Evolutionary conservation across 2,888 invertebrate species (phyloP), one percentile per base, ranked within the genome.

Genomic region (Pocota personata): DNA sequence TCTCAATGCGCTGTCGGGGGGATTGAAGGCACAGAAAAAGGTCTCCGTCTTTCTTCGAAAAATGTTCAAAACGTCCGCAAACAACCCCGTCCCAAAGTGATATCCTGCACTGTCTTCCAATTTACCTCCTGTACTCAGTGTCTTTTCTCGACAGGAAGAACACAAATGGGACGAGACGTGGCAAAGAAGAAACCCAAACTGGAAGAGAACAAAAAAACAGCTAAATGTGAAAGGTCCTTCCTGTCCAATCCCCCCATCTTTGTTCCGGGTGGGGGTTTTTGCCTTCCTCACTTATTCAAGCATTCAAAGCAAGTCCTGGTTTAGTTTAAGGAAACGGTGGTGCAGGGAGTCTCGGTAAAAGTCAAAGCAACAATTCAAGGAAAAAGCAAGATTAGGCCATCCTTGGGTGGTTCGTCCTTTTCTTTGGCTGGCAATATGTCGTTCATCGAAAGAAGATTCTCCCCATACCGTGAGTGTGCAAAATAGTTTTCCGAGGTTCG

Each of bases 31-130:
- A 57, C 35, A 82, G 37, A 71, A 78, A 84, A 79, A 75, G 83
- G 73, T 84, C 79, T 79, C 55, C 62, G 72, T 79, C 75, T 69
- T 84, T 75, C 80, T 84, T 84, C 64, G 83, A 84, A 84, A 84
- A 79, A 84, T 84, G 67, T 64, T 84, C 69, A 80, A 84, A 79
- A 69, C 84, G 80, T 84, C 84, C 62, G 66, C 84, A 76, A 84
- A 84, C 80, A 84, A 62, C 57, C 24, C 46, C 37, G 21, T 14
- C 30, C 77, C 72, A 19, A 64, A 57, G 57, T 67, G 58, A 82
- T 75, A 60, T 37, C 58, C 71, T 16, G 14, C 40, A 73, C 62
- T 73, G 62, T 55, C 62, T 55, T 75, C 46, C 35, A 16, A 6
- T 43, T 4, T 12, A 19, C 30, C 10, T 27, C 16, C 30, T 67